These are phyloP conservation scores for Rhyzopertha dominica DNA, from an alignment of 1,140 invertebrate genomes.

Conservation along the genomic window DNA sequence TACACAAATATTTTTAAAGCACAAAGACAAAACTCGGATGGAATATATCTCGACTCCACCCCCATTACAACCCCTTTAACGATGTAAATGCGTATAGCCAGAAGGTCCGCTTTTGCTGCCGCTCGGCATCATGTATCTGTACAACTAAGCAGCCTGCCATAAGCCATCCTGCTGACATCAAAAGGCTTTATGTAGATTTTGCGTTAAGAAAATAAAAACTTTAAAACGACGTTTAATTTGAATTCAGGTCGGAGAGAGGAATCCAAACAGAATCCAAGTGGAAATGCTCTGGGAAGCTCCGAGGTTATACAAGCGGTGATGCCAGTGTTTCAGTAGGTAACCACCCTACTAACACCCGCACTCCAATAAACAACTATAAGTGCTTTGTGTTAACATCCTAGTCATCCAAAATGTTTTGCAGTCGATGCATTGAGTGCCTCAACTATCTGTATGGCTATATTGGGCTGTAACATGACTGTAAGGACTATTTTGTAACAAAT, in stretches of 20 bases:
- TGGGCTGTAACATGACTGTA: too few species aligned
- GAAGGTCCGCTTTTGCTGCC: constrained; percentile 16
- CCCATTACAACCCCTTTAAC: constrained; percentile 35
- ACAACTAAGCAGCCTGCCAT: constrained; percentile 22
- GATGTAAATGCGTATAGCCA: constrained; percentile 36
- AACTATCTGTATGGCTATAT: too few species aligned
- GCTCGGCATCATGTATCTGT: constrained; percentile 19
- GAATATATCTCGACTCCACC: constrained; percentile 35
- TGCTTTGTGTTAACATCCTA: too few species aligned
- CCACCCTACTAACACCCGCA: too few species aligned
- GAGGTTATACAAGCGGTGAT: too few species aligned
- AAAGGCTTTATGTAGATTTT: constrained; percentile 40
- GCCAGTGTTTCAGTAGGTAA: too few species aligned
- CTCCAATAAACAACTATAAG: too few species aligned
- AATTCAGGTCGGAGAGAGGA: constrained; percentile 34
- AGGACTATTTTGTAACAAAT: too few species aligned
- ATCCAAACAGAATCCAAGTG: constrained; percentile 26
- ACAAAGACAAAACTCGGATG: constrained; percentile 43
- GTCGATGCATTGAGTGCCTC: too few species aligned
- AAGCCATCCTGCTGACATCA: constrained; percentile 36
- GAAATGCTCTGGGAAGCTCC: too few species aligned
- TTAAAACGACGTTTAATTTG: constrained; percentile 39
- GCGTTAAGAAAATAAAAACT: constrained; percentile 41
- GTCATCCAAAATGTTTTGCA: too few species aligned
- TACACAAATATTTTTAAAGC: constrained; percentile 40